phyloP scores from a whole-genome alignment of 2,113 vertebrate genomes.

The Peromyscus leucopus region DNA sequence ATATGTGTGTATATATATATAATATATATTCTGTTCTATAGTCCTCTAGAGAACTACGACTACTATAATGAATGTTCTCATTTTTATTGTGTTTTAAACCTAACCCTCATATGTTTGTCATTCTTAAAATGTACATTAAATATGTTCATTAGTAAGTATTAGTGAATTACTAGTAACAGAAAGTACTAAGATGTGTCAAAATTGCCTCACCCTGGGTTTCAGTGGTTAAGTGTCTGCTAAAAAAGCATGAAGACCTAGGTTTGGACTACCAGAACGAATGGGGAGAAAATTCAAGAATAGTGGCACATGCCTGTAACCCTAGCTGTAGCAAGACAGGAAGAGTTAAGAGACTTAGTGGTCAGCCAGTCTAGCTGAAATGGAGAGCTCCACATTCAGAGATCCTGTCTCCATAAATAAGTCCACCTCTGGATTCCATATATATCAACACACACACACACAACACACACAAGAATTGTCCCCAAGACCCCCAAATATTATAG shows the following conservation, averaged over 20 bases:
- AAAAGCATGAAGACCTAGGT: neutral
- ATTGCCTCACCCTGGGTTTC: neutral
- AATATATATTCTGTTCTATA: neutral
- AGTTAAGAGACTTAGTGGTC: neutral
- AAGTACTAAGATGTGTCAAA: neutral
- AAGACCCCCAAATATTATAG: neutral
- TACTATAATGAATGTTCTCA: neutral
- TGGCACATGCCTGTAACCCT: neutral
- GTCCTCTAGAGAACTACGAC: neutral
- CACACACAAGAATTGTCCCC: neutral
- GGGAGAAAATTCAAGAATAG: neutral
- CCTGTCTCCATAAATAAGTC: neutral
- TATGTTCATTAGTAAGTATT: neutral
- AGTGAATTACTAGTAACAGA: neutral
- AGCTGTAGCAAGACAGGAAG: neutral
- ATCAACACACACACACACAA: neutral
- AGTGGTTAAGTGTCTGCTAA: neutral
- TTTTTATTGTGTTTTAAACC: neutral
- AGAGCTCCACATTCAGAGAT: neutral
- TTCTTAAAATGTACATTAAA: neutral
- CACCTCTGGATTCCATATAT: neutral
- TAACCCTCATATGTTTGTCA: conserved; percentile 16
- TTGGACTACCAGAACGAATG: neutral
- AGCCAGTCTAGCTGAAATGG: neutral
- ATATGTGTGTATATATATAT: too few relatives aligned